Percentiles rank a stretch among this genome's conserved stretches.
These are phyloP conservation scores for Drosophila littoralis DNA, from an alignment of 1,140 invertebrate species.

Conservation along the genomic window DNA sequence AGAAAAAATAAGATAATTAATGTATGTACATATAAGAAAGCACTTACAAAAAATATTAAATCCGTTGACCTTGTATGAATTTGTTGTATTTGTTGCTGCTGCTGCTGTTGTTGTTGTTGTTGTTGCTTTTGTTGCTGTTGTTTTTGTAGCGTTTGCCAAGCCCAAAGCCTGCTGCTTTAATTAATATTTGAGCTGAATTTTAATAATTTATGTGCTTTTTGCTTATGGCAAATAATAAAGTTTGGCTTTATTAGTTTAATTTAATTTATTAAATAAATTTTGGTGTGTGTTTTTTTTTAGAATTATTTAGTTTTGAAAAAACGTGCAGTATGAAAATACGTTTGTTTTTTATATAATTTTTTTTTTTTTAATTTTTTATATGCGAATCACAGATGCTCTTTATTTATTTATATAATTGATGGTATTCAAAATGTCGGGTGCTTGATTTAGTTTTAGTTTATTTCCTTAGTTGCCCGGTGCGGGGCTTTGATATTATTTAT, in stretches of 20 bases:
- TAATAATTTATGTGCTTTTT: slow-evolving; percentile 23
- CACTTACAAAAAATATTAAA: slow-evolving; percentile 82
- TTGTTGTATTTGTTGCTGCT: slow-evolving; percentile 49
- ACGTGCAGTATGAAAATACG: slow-evolving; percentile 78
- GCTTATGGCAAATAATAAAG: slow-evolving; percentile 22
- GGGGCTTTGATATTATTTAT: slow-evolving; percentile 15
- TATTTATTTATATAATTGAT: slow-evolving; percentile 44
- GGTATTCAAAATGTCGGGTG: slow-evolving; percentile 34
- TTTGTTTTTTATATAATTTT: slow-evolving; percentile 57
- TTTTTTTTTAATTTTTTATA: slow-evolving; percentile 49
- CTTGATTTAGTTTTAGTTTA: slow-evolving; percentile 29
- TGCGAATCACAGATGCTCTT: slow-evolving; percentile 75
- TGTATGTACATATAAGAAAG: slow-evolving; percentile 14
- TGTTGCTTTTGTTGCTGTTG: slow-evolving; percentile 27
- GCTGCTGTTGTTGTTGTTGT: slow-evolving; percentile 47
- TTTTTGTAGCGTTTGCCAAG: slow-evolving; percentile 30
- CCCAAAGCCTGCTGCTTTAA: slow-evolving; percentile 33
- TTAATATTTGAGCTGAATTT: slow-evolving; percentile 39
- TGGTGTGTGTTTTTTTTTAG: slow-evolving; percentile 12
- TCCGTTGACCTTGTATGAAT: slow-evolving; percentile 81
- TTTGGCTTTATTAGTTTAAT: slow-evolving; percentile 28
- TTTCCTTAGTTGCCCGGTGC: slow-evolving; percentile 6
- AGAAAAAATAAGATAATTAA: slow-evolving; percentile 13
- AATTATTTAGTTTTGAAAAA: slow-evolving; percentile 48
- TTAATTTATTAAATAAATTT: slow-evolving; percentile 61